Evolutionary conservation across 2,113 vertebrate species (phyloP).

Genomic region (Cyphomyrus discorhynchus): DNA sequence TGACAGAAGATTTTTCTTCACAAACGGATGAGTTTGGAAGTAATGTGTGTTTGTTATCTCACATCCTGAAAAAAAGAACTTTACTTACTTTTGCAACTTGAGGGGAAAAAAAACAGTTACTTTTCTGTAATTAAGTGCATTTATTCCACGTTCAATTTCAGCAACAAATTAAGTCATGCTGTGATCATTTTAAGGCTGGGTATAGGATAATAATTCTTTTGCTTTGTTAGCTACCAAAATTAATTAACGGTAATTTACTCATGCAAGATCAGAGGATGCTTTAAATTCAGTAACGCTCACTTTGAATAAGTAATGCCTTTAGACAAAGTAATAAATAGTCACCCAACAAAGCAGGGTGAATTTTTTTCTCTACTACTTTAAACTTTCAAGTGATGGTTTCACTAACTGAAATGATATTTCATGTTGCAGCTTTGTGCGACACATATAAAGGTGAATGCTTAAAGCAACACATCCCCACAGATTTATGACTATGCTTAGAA

Average conservation of each 20-base stretch:
- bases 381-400: not conserved
- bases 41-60: not conserved
- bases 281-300: not conserved
- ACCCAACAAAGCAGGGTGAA: not conserved
- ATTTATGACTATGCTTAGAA: not conserved
- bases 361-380: not conserved
- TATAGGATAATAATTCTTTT: conserved; percentile 7
- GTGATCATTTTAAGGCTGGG: not conserved
- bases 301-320: conserved; percentile 2
- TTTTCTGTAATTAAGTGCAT: not conserved
- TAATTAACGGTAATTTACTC: conserved; percentile 13
- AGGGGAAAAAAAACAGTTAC: not conserved
- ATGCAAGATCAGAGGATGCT: conserved; percentile 6
- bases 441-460: not conserved
- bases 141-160: not conserved
- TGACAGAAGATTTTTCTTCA: not conserved
- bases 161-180: conserved; percentile 17
- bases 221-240: conserved; percentile 12
- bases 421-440: not conserved
- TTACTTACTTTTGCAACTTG: not conserved
- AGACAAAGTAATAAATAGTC: not conserved
- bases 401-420: not conserved
- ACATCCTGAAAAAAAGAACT: not conserved
- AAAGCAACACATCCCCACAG: not conserved
- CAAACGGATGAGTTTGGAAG: not conserved